Percentiles rank a stretch among this genome's conserved stretches.
These are phyloP conservation scores for Chelonus formosanus DNA, from an alignment of 2,888 invertebrate genomes.

Conservation along the genomic window DNA sequence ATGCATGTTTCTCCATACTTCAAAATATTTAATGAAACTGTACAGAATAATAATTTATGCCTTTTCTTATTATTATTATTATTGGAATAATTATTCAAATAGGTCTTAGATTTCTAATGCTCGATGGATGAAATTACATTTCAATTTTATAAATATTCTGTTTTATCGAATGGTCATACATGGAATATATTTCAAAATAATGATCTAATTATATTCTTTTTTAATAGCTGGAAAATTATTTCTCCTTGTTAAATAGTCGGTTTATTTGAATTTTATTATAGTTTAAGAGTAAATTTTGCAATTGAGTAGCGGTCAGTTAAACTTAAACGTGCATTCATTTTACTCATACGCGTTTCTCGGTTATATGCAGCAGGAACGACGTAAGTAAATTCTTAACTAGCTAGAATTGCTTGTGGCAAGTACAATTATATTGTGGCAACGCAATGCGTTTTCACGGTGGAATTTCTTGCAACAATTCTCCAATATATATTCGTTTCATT, in stretches of 20 bases:
- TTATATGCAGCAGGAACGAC: conserved; percentile 7
- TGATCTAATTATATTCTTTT: too few relatives aligned
- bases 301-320: background rate
- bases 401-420: conserved; percentile 30
- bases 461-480: conserved; percentile 25
- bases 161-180: too few relatives aligned
- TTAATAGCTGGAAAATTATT: too few relatives aligned
- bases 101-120: too few relatives aligned
- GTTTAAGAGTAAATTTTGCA: background rate
- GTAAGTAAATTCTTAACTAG: conserved; percentile 34
- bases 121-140: too few relatives aligned
- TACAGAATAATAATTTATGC: too few relatives aligned
- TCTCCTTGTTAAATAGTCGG: too few relatives aligned
- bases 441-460: conserved; percentile 26
- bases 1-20: background rate
- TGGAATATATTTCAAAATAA: too few relatives aligned
- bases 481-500: background rate
- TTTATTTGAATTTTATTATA: conserved; percentile 3
- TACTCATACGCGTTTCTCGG: background rate
- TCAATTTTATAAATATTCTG: too few relatives aligned
- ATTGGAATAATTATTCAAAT: too few relatives aligned
- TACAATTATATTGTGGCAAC: conserved; percentile 26
- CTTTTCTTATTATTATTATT: too few relatives aligned
- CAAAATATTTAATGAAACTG: background rate
- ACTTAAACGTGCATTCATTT: background rate